phyloP scores from a whole-genome alignment of 2,888 invertebrate species.

The Beris chalybata region DNA sequence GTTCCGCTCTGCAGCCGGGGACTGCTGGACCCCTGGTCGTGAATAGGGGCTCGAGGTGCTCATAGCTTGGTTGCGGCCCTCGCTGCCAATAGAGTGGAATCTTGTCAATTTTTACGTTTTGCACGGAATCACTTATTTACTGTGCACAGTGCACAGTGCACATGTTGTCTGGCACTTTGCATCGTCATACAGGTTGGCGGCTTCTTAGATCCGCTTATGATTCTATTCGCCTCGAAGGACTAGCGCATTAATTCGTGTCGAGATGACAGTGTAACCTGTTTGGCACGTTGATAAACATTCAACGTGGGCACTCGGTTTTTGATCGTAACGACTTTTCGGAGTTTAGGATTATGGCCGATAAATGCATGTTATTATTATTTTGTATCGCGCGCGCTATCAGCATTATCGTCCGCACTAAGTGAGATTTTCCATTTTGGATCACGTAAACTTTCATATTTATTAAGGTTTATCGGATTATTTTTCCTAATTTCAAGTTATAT shows the following conservation, averaged over 20 bases:
- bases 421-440: no score
- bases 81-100: background rate
- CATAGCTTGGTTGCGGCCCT: no score
- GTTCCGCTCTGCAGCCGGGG: no score
- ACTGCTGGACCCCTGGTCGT: no score
- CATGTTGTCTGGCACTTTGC: constrained; percentile 36
- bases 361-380: background rate
- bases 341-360: constrained; percentile 11
- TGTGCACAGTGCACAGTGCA: constrained; percentile 14
- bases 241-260: constrained; percentile 33
- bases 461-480: no score
- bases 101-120: constrained; percentile 24
- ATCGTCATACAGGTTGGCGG: constrained; percentile 30
- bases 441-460: no score
- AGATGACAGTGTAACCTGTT: constrained; percentile 38
- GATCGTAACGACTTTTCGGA: constrained; percentile 22
- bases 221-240: background rate
- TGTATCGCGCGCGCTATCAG: no score
- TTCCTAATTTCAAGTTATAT: no score
- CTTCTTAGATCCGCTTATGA: constrained; percentile 30
- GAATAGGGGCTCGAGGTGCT: no score
- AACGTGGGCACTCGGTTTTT: constrained; percentile 20
- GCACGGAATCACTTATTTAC: constrained; percentile 34
- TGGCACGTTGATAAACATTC: constrained; percentile 35
- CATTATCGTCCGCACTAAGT: no score